phyloP scores from a whole-genome alignment of 2,113 vertebrate genomes.

The Heterocephalus glaber region DNA sequence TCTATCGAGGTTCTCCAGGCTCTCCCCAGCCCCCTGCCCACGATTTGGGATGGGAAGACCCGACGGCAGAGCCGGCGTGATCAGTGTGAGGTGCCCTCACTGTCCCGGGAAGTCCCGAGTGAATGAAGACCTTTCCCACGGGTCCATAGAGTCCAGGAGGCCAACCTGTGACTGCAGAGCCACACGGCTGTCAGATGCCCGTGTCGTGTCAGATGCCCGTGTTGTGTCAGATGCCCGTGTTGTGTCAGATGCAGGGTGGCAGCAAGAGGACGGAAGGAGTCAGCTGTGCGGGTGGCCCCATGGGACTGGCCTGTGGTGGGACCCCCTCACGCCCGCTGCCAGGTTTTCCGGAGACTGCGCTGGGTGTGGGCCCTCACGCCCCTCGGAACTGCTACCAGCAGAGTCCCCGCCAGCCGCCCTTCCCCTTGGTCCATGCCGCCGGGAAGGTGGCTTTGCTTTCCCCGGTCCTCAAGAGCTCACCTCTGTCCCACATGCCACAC shows the following conservation, averaged over 20 bases:
- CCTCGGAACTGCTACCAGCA: not conserved
- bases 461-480: not conserved
- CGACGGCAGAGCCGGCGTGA: not conserved
- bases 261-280: no score
- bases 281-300: no score
- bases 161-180: no score
- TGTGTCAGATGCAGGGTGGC: no score
- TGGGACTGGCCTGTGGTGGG: no score
- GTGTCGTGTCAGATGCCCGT: no score
- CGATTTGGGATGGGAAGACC: not conserved
- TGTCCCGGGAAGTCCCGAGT: not conserved
- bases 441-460: not conserved
- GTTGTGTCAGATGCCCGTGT: no score
- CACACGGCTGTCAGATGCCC: no score
- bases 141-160: no score
- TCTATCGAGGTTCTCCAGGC: no score
- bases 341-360: no score
- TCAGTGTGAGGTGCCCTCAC: not conserved
- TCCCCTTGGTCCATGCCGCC: rapidly evolving
- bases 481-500: not conserved
- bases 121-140: not conserved
- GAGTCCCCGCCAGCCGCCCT: not conserved
- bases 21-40: not conserved
- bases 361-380: not conserved
- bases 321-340: no score